Evolutionary conservation across 2,113 vertebrate species (phyloP).

Genomic region (Perognathus longimembris): DNA sequence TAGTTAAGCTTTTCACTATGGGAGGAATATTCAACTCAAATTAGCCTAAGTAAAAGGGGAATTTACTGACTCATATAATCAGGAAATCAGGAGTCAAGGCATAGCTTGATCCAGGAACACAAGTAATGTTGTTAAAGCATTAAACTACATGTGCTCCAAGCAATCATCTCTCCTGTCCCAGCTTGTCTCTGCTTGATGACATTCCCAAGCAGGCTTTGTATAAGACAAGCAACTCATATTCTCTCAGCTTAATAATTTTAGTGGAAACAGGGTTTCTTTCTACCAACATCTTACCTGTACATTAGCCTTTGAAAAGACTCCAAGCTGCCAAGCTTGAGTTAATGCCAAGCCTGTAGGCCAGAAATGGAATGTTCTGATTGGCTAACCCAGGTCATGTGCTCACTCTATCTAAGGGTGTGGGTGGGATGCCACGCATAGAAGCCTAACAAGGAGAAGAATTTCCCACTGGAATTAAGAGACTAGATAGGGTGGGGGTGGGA

Average conservation of each 20-base stretch:
- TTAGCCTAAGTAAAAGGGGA: slow-evolving; percentile 23
- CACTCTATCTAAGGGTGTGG: background rate
- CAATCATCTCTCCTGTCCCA: background rate
- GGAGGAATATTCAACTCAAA: slow-evolving; percentile 26
- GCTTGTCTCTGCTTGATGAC: background rate
- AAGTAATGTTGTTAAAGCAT: background rate
- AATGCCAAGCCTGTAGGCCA: background rate
- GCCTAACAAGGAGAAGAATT: background rate
- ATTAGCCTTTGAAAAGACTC: background rate
- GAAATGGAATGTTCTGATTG: background rate
- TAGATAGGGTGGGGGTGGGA: background rate
- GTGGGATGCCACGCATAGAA: background rate
- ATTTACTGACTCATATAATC: slow-evolving; percentile 36
- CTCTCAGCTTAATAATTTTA: background rate
- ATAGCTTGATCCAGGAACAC: slow-evolving; percentile 1
- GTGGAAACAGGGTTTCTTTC: background rate
- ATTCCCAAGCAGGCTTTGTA: slow-evolving; percentile 21
- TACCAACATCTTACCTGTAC: background rate
- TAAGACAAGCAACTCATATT: background rate
- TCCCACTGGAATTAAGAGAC: background rate
- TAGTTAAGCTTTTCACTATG: slow-evolving; percentile 34
- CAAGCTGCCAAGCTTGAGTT: background rate
- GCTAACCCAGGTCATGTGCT: background rate
- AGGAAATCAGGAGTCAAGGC: background rate
- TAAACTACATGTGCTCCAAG: background rate